Evolutionary conservation across 2,113 vertebrate species (phyloP).

Genomic region (Gymnarchus niloticus): DNA sequence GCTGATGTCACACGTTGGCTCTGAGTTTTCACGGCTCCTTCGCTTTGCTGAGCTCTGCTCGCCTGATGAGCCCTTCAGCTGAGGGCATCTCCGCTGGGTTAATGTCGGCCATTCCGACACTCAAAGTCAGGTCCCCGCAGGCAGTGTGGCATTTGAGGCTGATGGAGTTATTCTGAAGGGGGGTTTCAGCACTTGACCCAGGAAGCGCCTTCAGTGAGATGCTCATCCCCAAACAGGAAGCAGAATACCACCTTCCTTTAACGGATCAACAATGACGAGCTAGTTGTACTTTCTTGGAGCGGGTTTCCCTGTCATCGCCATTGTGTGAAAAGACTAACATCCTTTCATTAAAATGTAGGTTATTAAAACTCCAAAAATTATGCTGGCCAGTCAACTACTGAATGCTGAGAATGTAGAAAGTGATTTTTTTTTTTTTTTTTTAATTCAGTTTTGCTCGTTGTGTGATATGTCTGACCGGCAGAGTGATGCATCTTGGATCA

Average conservation of each 20-base stretch:
- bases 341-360: not conserved
- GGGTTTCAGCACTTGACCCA: not conserved
- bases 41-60: not conserved
- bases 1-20: too few relatives aligned
- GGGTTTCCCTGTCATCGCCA: not conserved
- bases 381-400: not conserved
- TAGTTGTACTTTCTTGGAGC: not conserved
- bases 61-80: not conserved
- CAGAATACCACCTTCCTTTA: not conserved
- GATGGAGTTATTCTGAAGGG: not conserved
- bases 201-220: not conserved
- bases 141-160: not conserved
- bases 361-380: not conserved
- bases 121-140: not conserved
- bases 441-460: too few relatives aligned
- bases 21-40: too few relatives aligned
- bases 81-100: not conserved
- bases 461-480: too few relatives aligned
- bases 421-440: not conserved
- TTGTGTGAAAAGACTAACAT: not conserved
- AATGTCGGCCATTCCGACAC: not conserved
- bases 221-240: not conserved
- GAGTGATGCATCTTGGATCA: too few relatives aligned
- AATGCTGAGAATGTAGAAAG: not conserved
- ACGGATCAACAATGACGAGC: not conserved